Conservation (phyloP, 2,888 invertebrate genomes). For the Neoascia interrupta region DNA sequence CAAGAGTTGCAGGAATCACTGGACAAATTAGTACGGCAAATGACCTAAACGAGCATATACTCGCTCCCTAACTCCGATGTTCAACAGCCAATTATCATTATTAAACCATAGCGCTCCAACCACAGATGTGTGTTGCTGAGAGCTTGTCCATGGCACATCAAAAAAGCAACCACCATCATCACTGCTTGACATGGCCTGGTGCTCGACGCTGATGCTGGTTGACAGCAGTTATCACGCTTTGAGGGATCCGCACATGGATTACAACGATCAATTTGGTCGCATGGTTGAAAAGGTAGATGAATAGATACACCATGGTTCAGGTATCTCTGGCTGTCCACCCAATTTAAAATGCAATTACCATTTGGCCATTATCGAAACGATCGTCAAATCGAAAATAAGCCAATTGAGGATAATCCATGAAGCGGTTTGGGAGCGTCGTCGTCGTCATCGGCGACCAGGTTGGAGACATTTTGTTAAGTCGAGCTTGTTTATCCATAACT, state of each 20-base stretch:
- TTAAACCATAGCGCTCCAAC: conserved; percentile 35
- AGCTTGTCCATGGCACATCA: conserved; percentile 21
- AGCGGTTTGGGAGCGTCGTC: conserved; percentile 50
- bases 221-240: conserved; percentile 65
- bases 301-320: not conserved
- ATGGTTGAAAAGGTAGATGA: conserved; percentile 11
- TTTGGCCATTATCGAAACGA: conserved; percentile 59
- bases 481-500: conserved; percentile 16
- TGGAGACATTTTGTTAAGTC: conserved; percentile 4
- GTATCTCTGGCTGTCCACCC: conserved; percentile 23
- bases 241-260: conserved; percentile 32
- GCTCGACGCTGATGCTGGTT: conserved; percentile 40
- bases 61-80: conserved; percentile 4
- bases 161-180: conserved; percentile 37
- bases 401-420: conserved; percentile 63
- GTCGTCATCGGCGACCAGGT: not conserved
- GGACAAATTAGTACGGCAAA: conserved; percentile 64
- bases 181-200: conserved; percentile 43
- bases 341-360: conserved; percentile 53
- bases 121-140: not conserved
- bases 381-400: conserved; percentile 44
- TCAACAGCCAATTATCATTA: conserved; percentile 60
- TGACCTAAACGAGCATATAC: conserved; percentile 56
- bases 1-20: conserved; percentile 55
- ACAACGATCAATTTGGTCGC: conserved; percentile 47